Conservation (phyloP, 1,140 invertebrate species). For the Aplysia californica region DNA sequence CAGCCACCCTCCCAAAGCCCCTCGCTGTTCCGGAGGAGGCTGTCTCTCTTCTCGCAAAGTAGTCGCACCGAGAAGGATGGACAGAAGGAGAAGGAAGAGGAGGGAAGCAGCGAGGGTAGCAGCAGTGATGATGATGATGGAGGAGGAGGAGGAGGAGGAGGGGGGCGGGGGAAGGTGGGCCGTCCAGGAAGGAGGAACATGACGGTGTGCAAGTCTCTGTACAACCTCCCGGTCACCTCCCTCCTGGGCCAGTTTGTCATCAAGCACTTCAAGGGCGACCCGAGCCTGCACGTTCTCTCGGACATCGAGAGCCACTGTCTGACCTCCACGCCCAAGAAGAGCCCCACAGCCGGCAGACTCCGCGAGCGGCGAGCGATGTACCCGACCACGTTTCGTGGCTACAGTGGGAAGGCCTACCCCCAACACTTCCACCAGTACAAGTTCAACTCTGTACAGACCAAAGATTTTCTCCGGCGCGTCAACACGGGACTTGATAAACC, state of each 20-base stretch:
- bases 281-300: conserved; percentile 40
- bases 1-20: too few species aligned
- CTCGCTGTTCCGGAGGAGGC: too few species aligned
- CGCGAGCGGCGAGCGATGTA: conserved; percentile 43
- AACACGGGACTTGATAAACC: conserved; percentile 43
- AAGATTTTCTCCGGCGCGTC: conserved; percentile 38
- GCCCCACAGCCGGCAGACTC: conserved; percentile 41
- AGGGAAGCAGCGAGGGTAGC: conserved; percentile 2
- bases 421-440: conserved; percentile 49
- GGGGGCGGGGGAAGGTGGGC: conserved; percentile 24
- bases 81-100: conserved; percentile 29
- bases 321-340: conserved; percentile 49
- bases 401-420: conserved; percentile 22
- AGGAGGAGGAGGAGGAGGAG: conserved; percentile 18
- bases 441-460: conserved; percentile 47
- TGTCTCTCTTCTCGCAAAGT: too few species aligned
- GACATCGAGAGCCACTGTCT: conserved; percentile 54
- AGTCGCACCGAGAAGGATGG: too few species aligned
- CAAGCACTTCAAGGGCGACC: conserved; percentile 51
- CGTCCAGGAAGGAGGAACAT: conserved; percentile 31
- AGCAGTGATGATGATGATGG: conserved; percentile 3
- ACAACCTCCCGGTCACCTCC: conserved; percentile 53
- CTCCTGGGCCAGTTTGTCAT: conserved; percentile 53
- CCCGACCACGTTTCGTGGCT: conserved; percentile 47
- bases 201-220: conserved; percentile 37